A percentile compares a stretch with the other conserved stretches of the same genome.
These are phyloP conservation scores for Helicolenus hilgendorfi DNA, from an alignment of 2,797 vertebrate species.

Conservation along the genomic window DNA sequence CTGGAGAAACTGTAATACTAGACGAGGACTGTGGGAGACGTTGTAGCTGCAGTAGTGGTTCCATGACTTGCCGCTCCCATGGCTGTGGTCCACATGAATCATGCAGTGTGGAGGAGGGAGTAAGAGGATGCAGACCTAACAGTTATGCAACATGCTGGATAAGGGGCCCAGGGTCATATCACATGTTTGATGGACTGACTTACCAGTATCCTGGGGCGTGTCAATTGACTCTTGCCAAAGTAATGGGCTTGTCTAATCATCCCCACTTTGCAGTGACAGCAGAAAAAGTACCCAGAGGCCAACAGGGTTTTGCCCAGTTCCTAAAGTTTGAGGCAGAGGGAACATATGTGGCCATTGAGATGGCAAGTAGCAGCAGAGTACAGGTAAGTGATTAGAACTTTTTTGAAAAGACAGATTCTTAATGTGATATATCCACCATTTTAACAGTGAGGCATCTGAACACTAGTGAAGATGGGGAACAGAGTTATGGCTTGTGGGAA, in stretches of 20 bases:
- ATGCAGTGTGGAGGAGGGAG: constrained; percentile 46
- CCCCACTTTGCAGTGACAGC: constrained; percentile 64
- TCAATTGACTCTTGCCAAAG: constrained; percentile 71
- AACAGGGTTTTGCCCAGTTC: constrained; percentile 52
- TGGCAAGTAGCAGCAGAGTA: constrained; percentile 48
- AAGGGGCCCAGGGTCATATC: constrained; percentile 74
- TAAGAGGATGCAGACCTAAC: constrained; percentile 76
- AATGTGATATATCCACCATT: too few species aligned
- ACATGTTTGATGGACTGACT: constrained; percentile 80
- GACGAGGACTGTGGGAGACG: constrained; percentile 67
- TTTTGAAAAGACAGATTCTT: neutral
- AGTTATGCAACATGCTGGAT: constrained; percentile 72
- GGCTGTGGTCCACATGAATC: constrained; percentile 23
- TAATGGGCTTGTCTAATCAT: constrained; percentile 53
- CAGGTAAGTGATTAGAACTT: constrained; percentile 54
- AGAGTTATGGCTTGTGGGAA: too few species aligned
- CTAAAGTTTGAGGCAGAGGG: constrained; percentile 74
- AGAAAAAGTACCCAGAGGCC: constrained; percentile 71
- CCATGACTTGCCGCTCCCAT: constrained; percentile 32
- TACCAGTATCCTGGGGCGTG: constrained; percentile 85
- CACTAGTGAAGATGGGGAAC: too few species aligned
- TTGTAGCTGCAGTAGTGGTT: constrained; percentile 68
- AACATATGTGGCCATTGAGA: constrained; percentile 63
- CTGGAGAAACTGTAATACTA: constrained; percentile 73
- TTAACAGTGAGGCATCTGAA: neutral